Evolutionary conservation across 2,888 invertebrate genomes (phyloP), one percentile per base, ranked within the genome.

Genomic region (Athetis lepigone): DNA sequence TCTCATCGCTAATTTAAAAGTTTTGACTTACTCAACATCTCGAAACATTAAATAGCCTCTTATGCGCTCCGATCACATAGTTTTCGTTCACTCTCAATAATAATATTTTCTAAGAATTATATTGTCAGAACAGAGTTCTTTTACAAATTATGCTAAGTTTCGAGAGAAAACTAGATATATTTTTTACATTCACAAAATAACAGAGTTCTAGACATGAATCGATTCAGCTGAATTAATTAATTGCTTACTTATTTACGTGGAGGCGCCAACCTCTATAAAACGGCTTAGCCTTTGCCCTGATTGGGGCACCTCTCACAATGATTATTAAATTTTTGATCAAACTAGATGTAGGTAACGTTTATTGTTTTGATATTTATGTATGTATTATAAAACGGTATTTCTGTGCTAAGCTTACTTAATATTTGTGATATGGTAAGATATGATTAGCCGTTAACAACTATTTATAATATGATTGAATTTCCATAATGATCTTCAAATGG

Each of bases 181-280:
- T 16, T 29, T 49, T 42, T 19, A 33, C 11, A 50, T 16, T 40
- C 42, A 47, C 8, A 23, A 29, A 19, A 51, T 50, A 0, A 39
- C 16, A 11, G 29, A 49, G 57, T 59, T 59, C 46, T 64, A 64
- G 33, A 69, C 57, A 50, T 52, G 19, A 57, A 62, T 65, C 50
- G 42, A 65, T 58, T 72, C 43, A 45, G 62, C 16, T 58, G 58
- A 58, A 62, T 64, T 71, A 66, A 77, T 77, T 71, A 77, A 79
- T 79, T 62, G 66, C 61, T 65, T 23, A 60, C 49, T 63, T 70
- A 77, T 73, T 75, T 64, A 72, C 59, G 36, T 40, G 2, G 51
- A 74, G 79, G 78, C 76, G 80, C 78, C 80, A 74, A 65, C 56
- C 18, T 67, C 59, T 39, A 71, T 80, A 70, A 76, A 80, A 77